Percentiles rank a stretch among this genome's conserved stretches.
Conservation (phyloP, 2,797 vertebrate genomes). For the Rhinoraja longicauda region DNA sequence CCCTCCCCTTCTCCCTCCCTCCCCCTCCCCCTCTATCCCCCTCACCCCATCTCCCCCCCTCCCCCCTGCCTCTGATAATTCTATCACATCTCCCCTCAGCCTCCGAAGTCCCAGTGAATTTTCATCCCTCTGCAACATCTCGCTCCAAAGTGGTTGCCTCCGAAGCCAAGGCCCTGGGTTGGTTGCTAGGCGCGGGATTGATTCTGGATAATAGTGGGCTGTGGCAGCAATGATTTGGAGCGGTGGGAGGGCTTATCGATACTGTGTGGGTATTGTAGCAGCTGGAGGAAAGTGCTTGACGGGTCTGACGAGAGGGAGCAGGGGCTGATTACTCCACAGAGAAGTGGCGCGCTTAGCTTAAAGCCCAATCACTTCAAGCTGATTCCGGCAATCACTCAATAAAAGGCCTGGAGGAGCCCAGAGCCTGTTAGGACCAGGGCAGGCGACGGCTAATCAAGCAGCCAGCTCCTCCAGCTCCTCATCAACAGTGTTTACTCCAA, state of each 20-base stretch:
- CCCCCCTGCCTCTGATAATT: too few relatives aligned
- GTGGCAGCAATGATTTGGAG: neutral
- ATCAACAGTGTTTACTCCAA: slow-evolving; percentile 13
- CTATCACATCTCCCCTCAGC: too few relatives aligned
- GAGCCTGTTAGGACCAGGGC: neutral
- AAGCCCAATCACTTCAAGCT: neutral
- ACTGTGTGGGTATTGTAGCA: neutral
- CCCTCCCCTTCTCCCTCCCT: neutral
- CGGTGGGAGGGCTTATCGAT: too few relatives aligned
- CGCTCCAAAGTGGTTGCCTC: neutral
- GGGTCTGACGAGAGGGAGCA: accelerated
- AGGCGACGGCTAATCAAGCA: neutral
- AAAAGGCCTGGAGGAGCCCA: neutral
- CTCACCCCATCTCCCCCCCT: neutral
- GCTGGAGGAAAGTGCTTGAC: neutral
- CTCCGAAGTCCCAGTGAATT: neutral
- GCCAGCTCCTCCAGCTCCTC: too few relatives aligned
- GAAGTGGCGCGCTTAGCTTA: neutral
- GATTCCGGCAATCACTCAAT: neutral
- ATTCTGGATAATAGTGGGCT: neutral
- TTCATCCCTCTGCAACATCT: neutral
- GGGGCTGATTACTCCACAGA: neutral
- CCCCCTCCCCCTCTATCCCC: neutral
- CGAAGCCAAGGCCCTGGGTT: neutral
- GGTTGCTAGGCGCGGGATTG: neutral